phyloP scores from a whole-genome alignment of 2,888 invertebrate species.

The Agrochola litura region DNA sequence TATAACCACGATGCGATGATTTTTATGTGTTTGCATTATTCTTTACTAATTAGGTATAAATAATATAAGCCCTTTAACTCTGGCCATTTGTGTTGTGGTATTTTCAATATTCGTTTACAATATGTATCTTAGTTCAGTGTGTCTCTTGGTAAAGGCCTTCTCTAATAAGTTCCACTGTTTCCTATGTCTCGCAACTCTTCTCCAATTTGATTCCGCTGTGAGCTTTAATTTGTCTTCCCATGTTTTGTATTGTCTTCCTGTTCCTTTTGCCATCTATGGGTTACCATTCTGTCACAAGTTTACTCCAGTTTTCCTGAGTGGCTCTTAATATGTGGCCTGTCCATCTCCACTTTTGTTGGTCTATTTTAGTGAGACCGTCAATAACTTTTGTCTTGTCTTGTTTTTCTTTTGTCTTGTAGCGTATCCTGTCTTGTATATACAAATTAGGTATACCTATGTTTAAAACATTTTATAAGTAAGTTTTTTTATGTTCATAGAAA shows the following conservation, averaged over 20 bases:
- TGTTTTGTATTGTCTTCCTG: not conserved
- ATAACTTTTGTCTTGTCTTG: not conserved
- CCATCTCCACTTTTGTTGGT: not conserved
- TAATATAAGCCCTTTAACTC: not conserved
- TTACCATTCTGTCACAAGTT: not conserved
- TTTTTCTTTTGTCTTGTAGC: not conserved
- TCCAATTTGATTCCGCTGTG: not conserved
- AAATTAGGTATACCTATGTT: not conserved
- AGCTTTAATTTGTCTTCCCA: not conserved
- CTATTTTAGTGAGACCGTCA: not conserved
- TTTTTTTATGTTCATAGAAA: slow-evolving; percentile 12
- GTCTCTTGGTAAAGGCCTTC: not conserved
- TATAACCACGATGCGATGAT: not conserved
- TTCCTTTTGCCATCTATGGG: not conserved
- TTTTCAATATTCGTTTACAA: not conserved
- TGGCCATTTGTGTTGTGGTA: not conserved
- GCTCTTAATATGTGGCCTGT: not conserved
- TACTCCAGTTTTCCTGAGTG: not conserved
- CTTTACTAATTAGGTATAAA: not conserved
- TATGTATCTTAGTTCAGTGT: not conserved
- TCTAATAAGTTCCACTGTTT: not conserved
- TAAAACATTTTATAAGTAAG: not conserved
- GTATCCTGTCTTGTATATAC: not conserved
- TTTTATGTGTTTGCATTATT: not conserved
- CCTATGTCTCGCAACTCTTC: not conserved